Base-by-base conservation (phyloP, 2,888 invertebrate genomes). In the Melolontha melolontha region DNA sequence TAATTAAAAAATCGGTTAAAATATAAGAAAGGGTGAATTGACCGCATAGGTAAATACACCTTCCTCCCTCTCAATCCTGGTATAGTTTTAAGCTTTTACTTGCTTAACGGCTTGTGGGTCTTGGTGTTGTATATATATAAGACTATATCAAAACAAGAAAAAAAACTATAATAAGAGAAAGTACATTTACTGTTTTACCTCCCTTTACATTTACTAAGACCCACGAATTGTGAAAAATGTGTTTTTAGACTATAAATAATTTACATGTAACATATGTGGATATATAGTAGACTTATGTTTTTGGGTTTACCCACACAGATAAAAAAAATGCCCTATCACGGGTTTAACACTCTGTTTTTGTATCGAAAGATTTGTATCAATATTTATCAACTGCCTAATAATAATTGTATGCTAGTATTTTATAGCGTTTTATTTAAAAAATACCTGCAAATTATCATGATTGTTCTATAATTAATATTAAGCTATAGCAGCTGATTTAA, bases 231-330 rank as follows among this genome's bases (percentile, higher is more conserved):
- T 76, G 75, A 77, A 76, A n/a, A 70, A 75, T 74, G 75, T 78
- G 76, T 78, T 77, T 78, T 76, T 79, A 80, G 80, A 79, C 80
- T 80, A 79, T 80, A 80, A 79, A 79, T 78, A 79, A 79, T 79
- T 81, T 82, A 81, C 79, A 80, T 83, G 82, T 83, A 83, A 79
- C 79, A 82, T 82, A 82, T 82, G 83, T 83, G 82, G 83, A 83
- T 83, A 83, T 82, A 80, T 78, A 78, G 79, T 81, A 82, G 80
- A 81, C 79, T n/a, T 79, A 77, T 77, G 77, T 75, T 75, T 68
- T 71, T 73, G 73, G 75, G 74, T 72, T 72, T 69, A 73, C 74
- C 73, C 73, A 73, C 72, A 75, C 73, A 74, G 72, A 72, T 64
- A 68, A 66, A 66, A n/a, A 72, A 70, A 64, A 71, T 70, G 70